phyloP scores from a whole-genome alignment of 2,888 invertebrate genomes.

The Ganaspis brasiliensis region DNA sequence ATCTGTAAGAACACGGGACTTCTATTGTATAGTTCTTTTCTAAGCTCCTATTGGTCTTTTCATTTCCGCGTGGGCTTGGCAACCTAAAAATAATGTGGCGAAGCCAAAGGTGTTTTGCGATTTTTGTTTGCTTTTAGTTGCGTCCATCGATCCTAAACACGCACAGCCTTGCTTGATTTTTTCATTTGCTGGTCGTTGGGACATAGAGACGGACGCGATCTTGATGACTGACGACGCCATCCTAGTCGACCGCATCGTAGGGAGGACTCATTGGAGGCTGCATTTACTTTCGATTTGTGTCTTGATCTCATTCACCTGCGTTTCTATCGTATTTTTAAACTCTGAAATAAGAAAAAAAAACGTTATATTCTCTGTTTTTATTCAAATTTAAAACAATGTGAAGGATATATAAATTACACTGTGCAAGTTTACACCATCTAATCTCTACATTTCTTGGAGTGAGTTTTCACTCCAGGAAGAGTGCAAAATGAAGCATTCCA shows the following conservation, averaged over 20 bases:
- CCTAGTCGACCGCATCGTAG: constrained; percentile 68
- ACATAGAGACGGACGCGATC: constrained; percentile 69
- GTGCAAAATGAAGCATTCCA: too few relatives aligned
- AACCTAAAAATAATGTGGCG: constrained; percentile 39
- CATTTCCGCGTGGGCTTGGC: constrained; percentile 40
- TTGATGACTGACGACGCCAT: constrained; percentile 66
- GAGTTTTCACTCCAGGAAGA: too few relatives aligned
- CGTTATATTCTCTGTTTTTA: not conserved
- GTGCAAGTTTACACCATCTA: too few relatives aligned
- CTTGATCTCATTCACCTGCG: constrained; percentile 98
- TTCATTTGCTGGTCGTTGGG: constrained; percentile 62
- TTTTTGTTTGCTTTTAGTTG: constrained; percentile 48
- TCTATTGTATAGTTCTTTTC: constrained; percentile 9
- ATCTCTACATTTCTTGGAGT: too few relatives aligned
- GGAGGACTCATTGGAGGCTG: constrained; percentile 93
- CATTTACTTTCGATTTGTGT: constrained; percentile 98
- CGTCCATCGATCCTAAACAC: constrained; percentile 49
- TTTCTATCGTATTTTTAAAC: constrained; percentile 98
- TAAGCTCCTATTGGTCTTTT: constrained; percentile 12
- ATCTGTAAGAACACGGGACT: constrained; percentile 11
- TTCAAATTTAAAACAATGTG: too few relatives aligned
- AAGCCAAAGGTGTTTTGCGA: constrained; percentile 48
- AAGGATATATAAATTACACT: too few relatives aligned
- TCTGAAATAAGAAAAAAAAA: constrained; percentile 85
- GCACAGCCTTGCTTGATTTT: constrained; percentile 28